Base-by-base conservation (phyloP, 2,888 invertebrate species). In the Crocallis elinguaria region DNA sequence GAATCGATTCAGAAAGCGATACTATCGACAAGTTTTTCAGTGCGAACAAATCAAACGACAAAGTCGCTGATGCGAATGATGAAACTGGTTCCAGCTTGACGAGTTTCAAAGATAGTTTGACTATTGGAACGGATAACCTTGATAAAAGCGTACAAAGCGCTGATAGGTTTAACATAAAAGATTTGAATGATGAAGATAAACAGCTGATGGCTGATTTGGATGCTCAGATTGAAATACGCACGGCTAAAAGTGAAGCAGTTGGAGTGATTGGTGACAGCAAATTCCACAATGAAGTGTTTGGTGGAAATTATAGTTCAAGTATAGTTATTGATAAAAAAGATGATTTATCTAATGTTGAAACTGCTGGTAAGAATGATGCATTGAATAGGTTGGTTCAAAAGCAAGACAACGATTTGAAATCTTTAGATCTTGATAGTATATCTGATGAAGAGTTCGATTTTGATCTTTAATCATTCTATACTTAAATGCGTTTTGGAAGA, bases 361-460 rank as follows among this genome's bases (percentile, higher is more conserved):
- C 49, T 36, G 39, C 54, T 6, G 42, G 25, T 25, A 41, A 35
- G 3, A 54, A 39, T 12, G 38, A 33, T 4, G 7, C 29, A 23
- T 29, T 49, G 0, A 46, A 50, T 13, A 43, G 38, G 8, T 12
- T 45, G 41, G 42, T 48, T 21, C 64, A 33, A 44, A 56, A 61
- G 8, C 48, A 37, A 11, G 29, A 50, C 0, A 8, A 21, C 0
- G 62, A 64, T 13, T 23, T 61, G 2, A 64, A 50, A 27, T 63
- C 71, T 0, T 43, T 69, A 51, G 73, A 74, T 16, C 56, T 79
- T 19, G 77, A 79, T 16, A 67, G 42, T 36, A 65, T 77, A 32
- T 77, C 75, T 0, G 76, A 79, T 36, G 74, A 69, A 3, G 75
- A 78, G 0, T 73, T 71, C 11, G 51, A 71, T 63, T 71, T 73